Conservation (phyloP, 2,113 vertebrate species). For the Greenwoodochromis staneri region DNA sequence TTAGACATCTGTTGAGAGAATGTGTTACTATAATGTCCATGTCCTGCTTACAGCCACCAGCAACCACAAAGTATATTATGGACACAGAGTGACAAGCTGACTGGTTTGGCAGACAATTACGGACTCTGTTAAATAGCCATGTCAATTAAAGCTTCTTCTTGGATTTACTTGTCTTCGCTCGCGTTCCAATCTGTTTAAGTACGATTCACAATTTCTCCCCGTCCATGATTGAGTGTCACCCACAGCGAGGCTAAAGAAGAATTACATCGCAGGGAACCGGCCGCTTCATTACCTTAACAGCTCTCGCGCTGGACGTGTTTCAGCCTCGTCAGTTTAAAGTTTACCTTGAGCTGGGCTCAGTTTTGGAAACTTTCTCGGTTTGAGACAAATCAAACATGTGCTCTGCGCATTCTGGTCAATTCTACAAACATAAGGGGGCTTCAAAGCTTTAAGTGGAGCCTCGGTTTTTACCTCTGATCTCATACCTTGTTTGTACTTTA, state of each 20-base stretch:
- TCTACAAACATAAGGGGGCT: neutral
- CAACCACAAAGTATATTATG: neutral
- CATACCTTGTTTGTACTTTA: slow-evolving; percentile 92
- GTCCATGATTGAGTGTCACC: slow-evolving; percentile 5
- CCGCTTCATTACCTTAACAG: neutral
- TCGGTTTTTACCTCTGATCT: neutral
- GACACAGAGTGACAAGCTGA: slow-evolving; percentile 16
- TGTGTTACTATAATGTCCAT: slow-evolving; percentile 24
- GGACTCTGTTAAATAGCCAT: slow-evolving; percentile 21
- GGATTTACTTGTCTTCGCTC: slow-evolving; percentile 30
- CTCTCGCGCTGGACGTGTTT: neutral
- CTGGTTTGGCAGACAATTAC: slow-evolving; percentile 37
- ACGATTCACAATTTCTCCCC: slow-evolving; percentile 29
- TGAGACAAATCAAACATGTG: neutral
- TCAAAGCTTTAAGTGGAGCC: neutral
- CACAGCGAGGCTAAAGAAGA: neutral
- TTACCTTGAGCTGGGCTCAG: neutral
- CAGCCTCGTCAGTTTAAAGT: neutral
- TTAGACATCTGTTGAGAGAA: slow-evolving; percentile 58
- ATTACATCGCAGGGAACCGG: neutral
- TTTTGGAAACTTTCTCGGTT: neutral
- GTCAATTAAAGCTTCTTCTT: slow-evolving; percentile 29
- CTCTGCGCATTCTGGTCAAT: neutral
- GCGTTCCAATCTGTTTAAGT: slow-evolving; percentile 18
- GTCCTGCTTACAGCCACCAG: slow-evolving; percentile 25